Conservation (phyloP, 2,113 vertebrate species). For the Periophthalmus modestus region DNA sequence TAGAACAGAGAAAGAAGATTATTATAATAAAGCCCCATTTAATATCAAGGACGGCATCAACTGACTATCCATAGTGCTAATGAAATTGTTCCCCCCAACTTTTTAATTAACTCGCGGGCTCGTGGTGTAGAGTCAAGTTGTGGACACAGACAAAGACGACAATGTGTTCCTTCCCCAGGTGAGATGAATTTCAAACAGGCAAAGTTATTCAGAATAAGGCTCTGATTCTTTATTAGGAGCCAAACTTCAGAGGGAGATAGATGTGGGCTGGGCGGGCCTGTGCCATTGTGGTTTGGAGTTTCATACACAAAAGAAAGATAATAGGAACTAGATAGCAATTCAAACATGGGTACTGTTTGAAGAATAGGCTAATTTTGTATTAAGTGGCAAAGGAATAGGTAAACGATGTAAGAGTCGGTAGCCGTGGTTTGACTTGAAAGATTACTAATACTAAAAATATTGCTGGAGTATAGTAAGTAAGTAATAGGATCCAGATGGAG, state of each 20-base stretch:
- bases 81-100: conserved; percentile 71
- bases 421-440: not conserved
- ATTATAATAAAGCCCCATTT: conserved; percentile 61
- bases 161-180: conserved; percentile 52
- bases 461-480: no score
- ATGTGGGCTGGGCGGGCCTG: conserved; percentile 48
- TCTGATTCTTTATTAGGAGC: conserved; percentile 69
- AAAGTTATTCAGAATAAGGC: conserved; percentile 39
- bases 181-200: conserved; percentile 68
- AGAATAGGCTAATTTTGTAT: not conserved
- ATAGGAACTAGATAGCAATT: not conserved
- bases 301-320: conserved; percentile 19
- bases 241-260: conserved; percentile 56
- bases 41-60: conserved; percentile 69
- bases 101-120: conserved; percentile 73
- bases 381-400: not conserved
- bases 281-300: conserved; percentile 36
- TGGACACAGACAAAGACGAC: conserved; percentile 65
- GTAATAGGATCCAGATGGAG: no score
- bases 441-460: no score
- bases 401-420: not conserved
- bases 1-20: not conserved
- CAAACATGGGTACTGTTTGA: not conserved
- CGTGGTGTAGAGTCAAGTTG: conserved; percentile 64
- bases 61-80: conserved; percentile 59